Percentiles rank a stretch among this genome's conserved stretches.
Conservation (phyloP, 2,113 vertebrate species). For the Nettapus auritus region DNA sequence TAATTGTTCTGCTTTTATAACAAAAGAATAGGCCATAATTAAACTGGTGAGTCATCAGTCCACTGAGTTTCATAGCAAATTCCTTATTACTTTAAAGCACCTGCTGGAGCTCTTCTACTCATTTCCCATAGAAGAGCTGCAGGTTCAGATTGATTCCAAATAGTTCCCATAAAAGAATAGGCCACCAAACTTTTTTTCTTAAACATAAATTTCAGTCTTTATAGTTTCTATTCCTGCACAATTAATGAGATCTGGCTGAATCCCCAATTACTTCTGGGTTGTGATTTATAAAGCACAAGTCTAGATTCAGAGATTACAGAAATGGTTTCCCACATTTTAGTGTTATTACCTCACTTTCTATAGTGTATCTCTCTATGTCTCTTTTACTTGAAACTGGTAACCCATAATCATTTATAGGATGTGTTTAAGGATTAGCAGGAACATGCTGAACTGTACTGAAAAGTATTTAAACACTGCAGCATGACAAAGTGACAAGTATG, state of each 20-base stretch:
- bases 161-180: slow-evolving; percentile 57
- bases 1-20: slow-evolving; percentile 14
- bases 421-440: slow-evolving; percentile 19
- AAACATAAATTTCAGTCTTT: slow-evolving; percentile 53
- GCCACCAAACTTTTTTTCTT: slow-evolving; percentile 28
- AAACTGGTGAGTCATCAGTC: slow-evolving; percentile 44
- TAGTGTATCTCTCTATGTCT: neutral
- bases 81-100: slow-evolving; percentile 51
- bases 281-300: slow-evolving; percentile 65
- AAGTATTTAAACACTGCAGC: neutral
- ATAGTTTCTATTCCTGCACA: slow-evolving; percentile 39
- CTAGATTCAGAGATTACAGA: slow-evolving; percentile 13
- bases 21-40: slow-evolving; percentile 23
- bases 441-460: neutral
- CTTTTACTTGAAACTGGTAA: slow-evolving; percentile 30
- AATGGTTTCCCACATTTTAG: slow-evolving; percentile 57
- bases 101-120: slow-evolving; percentile 14
- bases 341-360: slow-evolving; percentile 48
- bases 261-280: slow-evolving; percentile 12
- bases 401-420: slow-evolving; percentile 1
- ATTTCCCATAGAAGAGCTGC: slow-evolving; percentile 44
- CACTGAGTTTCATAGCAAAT: slow-evolving; percentile 54
- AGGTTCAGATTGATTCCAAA: slow-evolving; percentile 51
- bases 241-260: slow-evolving; percentile 69
- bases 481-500: neutral